These are phyloP conservation scores for Cassiopea andromeda DNA, from an alignment of 30 jellyfish, hydroid and myxozoan species.

Conservation along the genomic window DNA sequence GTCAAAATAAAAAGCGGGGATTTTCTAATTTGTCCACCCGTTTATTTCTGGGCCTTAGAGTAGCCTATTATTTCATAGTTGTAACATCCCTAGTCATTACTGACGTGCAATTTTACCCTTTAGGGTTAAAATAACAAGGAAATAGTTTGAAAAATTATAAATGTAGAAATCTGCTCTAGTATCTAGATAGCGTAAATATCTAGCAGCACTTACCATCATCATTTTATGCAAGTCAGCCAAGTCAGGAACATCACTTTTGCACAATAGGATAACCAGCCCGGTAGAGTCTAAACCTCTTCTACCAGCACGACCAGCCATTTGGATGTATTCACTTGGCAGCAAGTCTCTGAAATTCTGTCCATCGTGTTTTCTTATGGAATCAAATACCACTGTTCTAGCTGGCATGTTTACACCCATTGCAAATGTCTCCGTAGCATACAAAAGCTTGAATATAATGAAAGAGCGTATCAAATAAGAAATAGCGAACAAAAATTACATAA, in stretches of 20 bases:
- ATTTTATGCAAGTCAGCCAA: constrained; percentile 82
- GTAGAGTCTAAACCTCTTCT: constrained; percentile 99
- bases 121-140: too few species aligned
- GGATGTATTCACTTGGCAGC: constrained; percentile 95
- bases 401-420: constrained; percentile 99
- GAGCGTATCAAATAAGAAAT: background rate
- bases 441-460: constrained; percentile 48
- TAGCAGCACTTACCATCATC: constrained; percentile 86
- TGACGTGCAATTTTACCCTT: too few species aligned
- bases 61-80: too few species aligned
- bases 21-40: too few species aligned
- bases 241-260: constrained; percentile 94
- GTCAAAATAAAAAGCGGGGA: too few species aligned
- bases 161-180: background rate
- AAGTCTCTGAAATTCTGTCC: constrained; percentile 85
- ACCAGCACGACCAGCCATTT: constrained; percentile 99
- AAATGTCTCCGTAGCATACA: constrained; percentile 99
- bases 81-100: too few species aligned
- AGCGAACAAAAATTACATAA: too few species aligned
- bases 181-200: background rate
- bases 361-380: constrained; percentile 88
- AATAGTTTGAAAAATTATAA: background rate
- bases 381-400: constrained; percentile 98
- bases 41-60: too few species aligned
- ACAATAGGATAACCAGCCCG: constrained; percentile 92